Conservation (phyloP, 2,888 invertebrate species). For the Gymnosoma rotundatum region DNA sequence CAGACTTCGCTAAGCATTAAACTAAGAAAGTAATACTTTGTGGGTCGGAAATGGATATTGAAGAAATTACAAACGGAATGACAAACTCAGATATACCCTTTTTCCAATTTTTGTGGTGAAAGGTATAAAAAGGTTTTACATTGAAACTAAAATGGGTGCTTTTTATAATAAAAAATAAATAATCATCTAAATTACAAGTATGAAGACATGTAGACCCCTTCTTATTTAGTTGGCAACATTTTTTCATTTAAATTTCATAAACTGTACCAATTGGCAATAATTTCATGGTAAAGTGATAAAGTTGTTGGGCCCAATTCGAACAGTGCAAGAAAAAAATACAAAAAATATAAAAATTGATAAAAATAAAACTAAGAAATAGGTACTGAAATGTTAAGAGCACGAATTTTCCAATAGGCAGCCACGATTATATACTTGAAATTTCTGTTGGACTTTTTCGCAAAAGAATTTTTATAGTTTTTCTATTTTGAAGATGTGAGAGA, state of each 20-base stretch:
- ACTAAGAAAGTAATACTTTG: too few species aligned
- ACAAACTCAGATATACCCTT: too few species aligned
- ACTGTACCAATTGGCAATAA: constrained; percentile 65
- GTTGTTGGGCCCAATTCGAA: constrained; percentile 55
- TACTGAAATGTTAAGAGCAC: constrained; percentile 68
- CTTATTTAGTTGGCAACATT: constrained; percentile 32
- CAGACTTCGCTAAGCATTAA: too few species aligned
- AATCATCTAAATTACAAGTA: neutral
- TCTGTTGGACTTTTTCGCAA: constrained; percentile 41
- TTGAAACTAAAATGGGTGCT: too few species aligned
- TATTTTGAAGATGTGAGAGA: constrained; percentile 66
- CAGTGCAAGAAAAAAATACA: constrained; percentile 4
- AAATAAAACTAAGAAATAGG: constrained; percentile 24
- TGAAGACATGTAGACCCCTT: too few species aligned
- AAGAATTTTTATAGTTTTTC: constrained; percentile 68
- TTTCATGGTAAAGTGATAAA: constrained; percentile 67
- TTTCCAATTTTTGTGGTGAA: too few species aligned
- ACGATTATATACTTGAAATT: constrained; percentile 62
- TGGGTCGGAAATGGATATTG: too few species aligned
- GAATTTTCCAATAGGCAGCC: constrained; percentile 70
- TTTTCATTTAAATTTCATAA: constrained; percentile 41
- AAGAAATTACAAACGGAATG: too few species aligned
- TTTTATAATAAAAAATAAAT: too few species aligned
- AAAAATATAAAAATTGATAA: neutral
- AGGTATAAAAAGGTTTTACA: too few species aligned